phyloP scores from a whole-genome alignment of 1,140 invertebrate genomes.

The Metaphire vulgaris region DNA sequence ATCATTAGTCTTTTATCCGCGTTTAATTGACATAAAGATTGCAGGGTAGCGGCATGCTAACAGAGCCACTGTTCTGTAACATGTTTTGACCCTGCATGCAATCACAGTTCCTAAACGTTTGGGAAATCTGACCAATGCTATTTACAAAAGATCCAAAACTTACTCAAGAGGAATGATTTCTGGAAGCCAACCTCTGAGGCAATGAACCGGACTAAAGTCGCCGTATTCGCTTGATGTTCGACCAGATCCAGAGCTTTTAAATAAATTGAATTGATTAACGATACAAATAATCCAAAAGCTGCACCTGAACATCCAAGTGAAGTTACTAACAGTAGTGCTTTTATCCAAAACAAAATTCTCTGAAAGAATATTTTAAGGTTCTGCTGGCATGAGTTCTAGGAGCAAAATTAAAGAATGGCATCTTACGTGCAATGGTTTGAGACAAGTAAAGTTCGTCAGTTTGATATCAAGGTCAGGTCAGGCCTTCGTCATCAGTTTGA shows the following conservation, averaged over 20 bases:
- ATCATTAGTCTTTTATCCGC: too few relatives aligned
- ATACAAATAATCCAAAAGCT: conserved; percentile 11
- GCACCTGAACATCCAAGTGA: not conserved
- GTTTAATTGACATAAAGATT: too few relatives aligned
- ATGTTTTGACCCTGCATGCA: too few relatives aligned
- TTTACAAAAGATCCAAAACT: too few relatives aligned
- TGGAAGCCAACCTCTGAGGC: conserved; percentile 51
- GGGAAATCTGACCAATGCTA: too few relatives aligned
- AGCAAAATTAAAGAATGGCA: too few relatives aligned
- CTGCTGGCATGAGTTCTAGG: not conserved
- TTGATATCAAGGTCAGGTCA: not conserved
- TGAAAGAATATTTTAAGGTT: not conserved
- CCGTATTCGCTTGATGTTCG: conserved; percentile 46
- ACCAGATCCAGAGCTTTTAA: conserved; percentile 47
- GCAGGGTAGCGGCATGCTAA: too few relatives aligned
- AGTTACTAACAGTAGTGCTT: not conserved
- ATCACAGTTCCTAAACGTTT: too few relatives aligned
- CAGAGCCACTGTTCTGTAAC: too few relatives aligned
- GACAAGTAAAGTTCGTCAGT: not conserved
- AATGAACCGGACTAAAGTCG: conserved; percentile 48
- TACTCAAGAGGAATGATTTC: conserved; percentile 50
- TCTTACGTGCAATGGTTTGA: too few relatives aligned
- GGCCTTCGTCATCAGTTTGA: not conserved
- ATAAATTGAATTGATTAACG: conserved; percentile 23
- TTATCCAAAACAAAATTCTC: not conserved